Percentiles rank a stretch among this genome's conserved stretches.
Evolutionary conservation across 2,113 vertebrate genomes (phyloP).

Genomic region (Theropithecus gelada): DNA sequence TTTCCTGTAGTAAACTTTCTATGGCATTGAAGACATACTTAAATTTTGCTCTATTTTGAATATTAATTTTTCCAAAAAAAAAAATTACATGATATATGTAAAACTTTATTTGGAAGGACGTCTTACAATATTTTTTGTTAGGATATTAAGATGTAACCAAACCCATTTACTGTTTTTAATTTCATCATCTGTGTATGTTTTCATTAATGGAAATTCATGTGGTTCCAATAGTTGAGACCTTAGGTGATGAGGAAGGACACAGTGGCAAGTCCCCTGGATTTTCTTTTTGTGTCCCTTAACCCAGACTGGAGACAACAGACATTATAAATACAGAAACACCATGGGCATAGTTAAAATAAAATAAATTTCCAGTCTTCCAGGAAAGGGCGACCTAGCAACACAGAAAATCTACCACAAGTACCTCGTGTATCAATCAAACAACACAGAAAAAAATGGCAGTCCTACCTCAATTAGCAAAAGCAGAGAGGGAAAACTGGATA

Average conservation of each 20-base stretch:
- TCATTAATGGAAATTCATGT: background rate
- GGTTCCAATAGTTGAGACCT: background rate
- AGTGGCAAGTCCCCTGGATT: background rate
- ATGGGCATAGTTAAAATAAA: accelerated
- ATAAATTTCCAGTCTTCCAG: background rate
- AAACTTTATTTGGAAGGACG: background rate
- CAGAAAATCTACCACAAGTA: background rate
- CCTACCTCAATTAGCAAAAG: background rate
- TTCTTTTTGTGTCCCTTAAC: background rate
- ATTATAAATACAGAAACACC: background rate
- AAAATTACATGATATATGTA: background rate
- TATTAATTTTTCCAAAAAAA: background rate
- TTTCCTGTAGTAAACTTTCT: background rate
- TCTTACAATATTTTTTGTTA: background rate
- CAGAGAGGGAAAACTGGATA: background rate
- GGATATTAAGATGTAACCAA: background rate
- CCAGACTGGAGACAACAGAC: background rate
- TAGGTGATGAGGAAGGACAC: background rate
- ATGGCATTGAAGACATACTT: background rate
- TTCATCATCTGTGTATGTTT: background rate
- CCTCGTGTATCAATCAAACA: background rate
- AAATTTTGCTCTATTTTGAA: background rate
- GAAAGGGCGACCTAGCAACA: background rate
- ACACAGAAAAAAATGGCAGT: background rate
- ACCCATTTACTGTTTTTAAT: background rate